Base-by-base conservation (phyloP, 92 coral and sea anemone species). In the Bergia sp. region DNA sequence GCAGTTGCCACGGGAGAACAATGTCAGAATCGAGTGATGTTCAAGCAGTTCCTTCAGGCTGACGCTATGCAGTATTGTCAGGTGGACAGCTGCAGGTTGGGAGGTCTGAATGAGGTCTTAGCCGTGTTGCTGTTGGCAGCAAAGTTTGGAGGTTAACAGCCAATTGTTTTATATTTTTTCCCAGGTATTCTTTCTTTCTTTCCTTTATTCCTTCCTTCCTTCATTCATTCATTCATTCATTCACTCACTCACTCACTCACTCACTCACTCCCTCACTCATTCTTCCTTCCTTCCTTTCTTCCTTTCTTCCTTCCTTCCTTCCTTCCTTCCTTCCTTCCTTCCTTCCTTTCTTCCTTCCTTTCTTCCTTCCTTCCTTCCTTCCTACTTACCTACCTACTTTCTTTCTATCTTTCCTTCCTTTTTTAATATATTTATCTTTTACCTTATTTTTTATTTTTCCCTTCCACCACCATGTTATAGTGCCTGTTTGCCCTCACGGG, bases 1-100 rank as follows among this genome's bases (percentile, higher is more conserved):
- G 98, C 94, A 2, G 98, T 97, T n/a, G 99, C 99, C 40, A 96
- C 99, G 0, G 99, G 99, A 37, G 99, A 97, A 66, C 96, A 94
- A 36, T 97, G 99, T 67, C 99, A 96, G 78, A 97, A 97, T 66
- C 93, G 98, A 65, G 97, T 97, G 49, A 94, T 97, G 94, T 97
- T 97, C 90, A 97, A 97, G 85, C 99, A 97, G 88, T 97, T 94
- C 71, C 81, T 97, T 3, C 98, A 97, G 80, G 92, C 95, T 6
- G 90, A 93, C 16, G 99, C 96, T 10, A 88, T 97, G 64, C 99
- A 97, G 90, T 97, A 94, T 53, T 97, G 99, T 86, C 99, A 97
- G 82, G 95, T 97, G 61, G 99, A 97, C 90, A 97, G 99, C 87
- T 97, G 99, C 86, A 93, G 99, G 12, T 73, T 97, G 88, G 99